These are phyloP conservation scores for Altica lythri DNA, from an alignment of 2,888 invertebrate species.

Conservation along the genomic window DNA sequence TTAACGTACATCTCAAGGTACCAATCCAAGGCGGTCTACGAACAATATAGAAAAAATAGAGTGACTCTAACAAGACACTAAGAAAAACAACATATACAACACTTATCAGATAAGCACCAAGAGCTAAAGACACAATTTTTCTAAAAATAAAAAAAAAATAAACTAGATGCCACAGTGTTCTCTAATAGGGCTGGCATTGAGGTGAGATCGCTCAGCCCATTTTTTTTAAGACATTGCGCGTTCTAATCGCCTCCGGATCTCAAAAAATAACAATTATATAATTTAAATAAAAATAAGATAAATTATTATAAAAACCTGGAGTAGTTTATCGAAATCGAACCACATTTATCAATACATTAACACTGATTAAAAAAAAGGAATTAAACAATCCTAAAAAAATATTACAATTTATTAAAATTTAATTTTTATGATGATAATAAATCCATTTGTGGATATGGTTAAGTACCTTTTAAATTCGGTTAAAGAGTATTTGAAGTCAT, in stretches of 20 bases:
- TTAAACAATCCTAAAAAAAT: constrained; percentile 1
- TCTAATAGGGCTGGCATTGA: constrained; percentile 40
- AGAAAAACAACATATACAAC: constrained; percentile 51
- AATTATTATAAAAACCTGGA: constrained; percentile 46
- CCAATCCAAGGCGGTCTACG: constrained; percentile 47
- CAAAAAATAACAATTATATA: constrained; percentile 52
- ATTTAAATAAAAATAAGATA: constrained; percentile 55
- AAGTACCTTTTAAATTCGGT: no score
- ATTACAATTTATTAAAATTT: background rate
- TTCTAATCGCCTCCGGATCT: constrained; percentile 46
- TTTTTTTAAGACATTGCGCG: constrained; percentile 37
- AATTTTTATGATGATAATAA: no score
- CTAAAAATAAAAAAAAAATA: constrained; percentile 9
- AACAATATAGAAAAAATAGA: constrained; percentile 54
- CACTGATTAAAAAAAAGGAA: constrained; percentile 7
- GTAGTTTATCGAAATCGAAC: constrained; percentile 33
- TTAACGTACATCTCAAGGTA: constrained; percentile 38
- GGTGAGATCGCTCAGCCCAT: constrained; percentile 57
- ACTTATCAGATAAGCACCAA: constrained; percentile 49
- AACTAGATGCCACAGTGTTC: constrained; percentile 33
- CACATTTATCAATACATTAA: constrained; percentile 19
- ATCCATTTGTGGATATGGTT: no score
- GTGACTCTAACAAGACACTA: constrained; percentile 52
- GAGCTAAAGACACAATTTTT: constrained; percentile 26
- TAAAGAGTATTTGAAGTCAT: no score